Percentiles rank a stretch among this genome's conserved stretches.
phyloP scores from a whole-genome alignment of 2,888 invertebrate genomes.

The Xylocampa areola region DNA sequence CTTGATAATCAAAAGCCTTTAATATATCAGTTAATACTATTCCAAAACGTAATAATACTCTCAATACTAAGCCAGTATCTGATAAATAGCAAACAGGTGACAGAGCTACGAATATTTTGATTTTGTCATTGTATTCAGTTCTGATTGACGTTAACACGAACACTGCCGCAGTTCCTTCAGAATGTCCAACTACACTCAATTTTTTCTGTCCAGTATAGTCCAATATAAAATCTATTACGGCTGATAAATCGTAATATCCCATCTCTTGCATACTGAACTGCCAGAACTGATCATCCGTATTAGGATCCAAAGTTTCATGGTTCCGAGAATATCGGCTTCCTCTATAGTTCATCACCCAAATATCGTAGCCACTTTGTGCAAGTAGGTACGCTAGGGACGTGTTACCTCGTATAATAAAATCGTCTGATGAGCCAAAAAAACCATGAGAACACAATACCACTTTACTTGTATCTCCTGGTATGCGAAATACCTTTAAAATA shows the following conservation, averaged over 20 bases:
- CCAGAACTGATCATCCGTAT: conserved; percentile 31
- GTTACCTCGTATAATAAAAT: conserved; percentile 25
- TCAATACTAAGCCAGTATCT: conserved; percentile 5
- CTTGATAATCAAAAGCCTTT: conserved; percentile 2
- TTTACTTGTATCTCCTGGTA: conserved; percentile 15
- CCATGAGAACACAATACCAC: conserved; percentile 21
- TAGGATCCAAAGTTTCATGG: conserved; percentile 31
- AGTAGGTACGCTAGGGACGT: conserved; percentile 26
- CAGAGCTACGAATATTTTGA: conserved; percentile 27
- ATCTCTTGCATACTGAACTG: conserved; percentile 40
- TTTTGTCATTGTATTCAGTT: conserved; percentile 37
- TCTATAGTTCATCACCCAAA: conserved; percentile 41
- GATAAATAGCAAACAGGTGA: conserved; percentile 29
- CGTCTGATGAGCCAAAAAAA: conserved; percentile 11
- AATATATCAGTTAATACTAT: conserved; percentile 16
- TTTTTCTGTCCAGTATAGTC: conserved; percentile 9
- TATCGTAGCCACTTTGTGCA: conserved; percentile 20
- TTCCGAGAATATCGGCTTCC: conserved; percentile 41
- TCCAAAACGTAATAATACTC: background rate
- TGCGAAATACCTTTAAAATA: conserved; percentile 31
- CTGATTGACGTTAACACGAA: conserved; percentile 29
- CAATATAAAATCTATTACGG: conserved; percentile 35
- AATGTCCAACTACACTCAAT: conserved; percentile 31
- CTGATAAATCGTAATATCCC: conserved; percentile 28
- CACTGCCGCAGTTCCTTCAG: conserved; percentile 24